A percentile compares a stretch with the other conserved stretches of the same genome.
Conservation (phyloP, 2,797 vertebrate species). For the Meda fulgida region DNA sequence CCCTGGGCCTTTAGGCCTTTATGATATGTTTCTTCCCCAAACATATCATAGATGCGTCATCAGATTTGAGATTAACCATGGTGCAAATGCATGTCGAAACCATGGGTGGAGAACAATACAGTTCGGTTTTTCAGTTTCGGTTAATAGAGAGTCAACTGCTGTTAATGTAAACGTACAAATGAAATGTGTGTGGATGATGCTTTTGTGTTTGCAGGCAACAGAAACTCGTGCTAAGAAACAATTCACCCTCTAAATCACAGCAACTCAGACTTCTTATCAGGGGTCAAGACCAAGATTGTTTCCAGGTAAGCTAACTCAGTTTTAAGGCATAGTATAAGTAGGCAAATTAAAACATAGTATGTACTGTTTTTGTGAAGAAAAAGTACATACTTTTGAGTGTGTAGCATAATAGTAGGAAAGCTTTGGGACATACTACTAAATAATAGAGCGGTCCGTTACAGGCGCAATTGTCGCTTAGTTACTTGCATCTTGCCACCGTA, state of each 20-base stretch:
- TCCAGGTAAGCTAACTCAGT: slow-evolving; percentile 82
- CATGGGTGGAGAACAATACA: background rate
- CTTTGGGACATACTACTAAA: too few relatives aligned
- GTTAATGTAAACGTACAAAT: background rate
- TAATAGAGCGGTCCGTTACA: too few relatives aligned
- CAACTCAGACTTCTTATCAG: slow-evolving; percentile 90
- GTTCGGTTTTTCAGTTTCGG: background rate
- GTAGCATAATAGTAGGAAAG: too few relatives aligned
- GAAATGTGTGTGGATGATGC: background rate
- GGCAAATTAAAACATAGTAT: too few relatives aligned
- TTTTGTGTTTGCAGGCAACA: slow-evolving; percentile 82
- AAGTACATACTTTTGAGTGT: too few relatives aligned
- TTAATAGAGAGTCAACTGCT: background rate
- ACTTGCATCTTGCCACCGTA: too few relatives aligned
- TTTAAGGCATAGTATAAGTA: too few relatives aligned
- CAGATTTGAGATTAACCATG: background rate
- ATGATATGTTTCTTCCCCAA: background rate
- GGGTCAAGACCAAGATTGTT: slow-evolving; percentile 96
- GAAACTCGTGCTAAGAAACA: slow-evolving; percentile 91
- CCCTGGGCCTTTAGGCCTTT: too few relatives aligned
- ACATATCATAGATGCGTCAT: background rate
- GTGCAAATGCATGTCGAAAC: too few relatives aligned
- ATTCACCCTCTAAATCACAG: slow-evolving; percentile 80
- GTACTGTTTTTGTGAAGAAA: too few relatives aligned
- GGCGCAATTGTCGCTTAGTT: too few relatives aligned